Evolutionary conservation across 1,140 invertebrate species (phyloP).

Genomic region (Drosophila murphyi): DNA sequence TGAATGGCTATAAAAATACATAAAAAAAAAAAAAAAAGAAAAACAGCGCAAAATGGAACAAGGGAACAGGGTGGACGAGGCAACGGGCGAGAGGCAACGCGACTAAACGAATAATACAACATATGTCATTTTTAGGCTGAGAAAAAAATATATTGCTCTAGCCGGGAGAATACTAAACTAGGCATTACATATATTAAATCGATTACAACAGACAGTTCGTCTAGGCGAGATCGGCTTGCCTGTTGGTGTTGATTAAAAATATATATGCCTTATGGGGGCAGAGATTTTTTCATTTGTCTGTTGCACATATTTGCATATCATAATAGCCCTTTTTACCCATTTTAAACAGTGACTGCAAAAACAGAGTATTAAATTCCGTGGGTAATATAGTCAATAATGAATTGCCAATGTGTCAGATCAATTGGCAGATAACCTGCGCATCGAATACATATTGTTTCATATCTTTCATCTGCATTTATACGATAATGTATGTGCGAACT

Average conservation of each 20-base stretch:
- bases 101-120: not conserved
- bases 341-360: not conserved
- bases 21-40: slow-evolving; percentile 7
- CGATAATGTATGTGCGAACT: too few species aligned
- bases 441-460: not conserved
- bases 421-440: slow-evolving; percentile 19
- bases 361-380: not conserved
- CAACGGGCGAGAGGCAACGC: too few species aligned
- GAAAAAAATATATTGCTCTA: not conserved
- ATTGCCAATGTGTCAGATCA: slow-evolving; percentile 52
- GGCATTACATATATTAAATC: too few species aligned
- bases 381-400: slow-evolving; percentile 28
- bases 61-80: not conserved
- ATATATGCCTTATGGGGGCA: too few species aligned
- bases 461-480: not conserved
- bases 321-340: too few species aligned
- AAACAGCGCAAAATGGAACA: slow-evolving; percentile 4
- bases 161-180: too few species aligned
- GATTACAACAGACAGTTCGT: too few species aligned
- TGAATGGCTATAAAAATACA: not conserved
- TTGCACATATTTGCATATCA: too few species aligned
- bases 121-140: not conserved
- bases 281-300: too few species aligned
- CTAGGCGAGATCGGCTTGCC: too few species aligned
- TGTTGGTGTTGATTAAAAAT: too few species aligned